phyloP scores from a whole-genome alignment of 2,113 vertebrate genomes.

The Lethenteron reissneri region DNA sequence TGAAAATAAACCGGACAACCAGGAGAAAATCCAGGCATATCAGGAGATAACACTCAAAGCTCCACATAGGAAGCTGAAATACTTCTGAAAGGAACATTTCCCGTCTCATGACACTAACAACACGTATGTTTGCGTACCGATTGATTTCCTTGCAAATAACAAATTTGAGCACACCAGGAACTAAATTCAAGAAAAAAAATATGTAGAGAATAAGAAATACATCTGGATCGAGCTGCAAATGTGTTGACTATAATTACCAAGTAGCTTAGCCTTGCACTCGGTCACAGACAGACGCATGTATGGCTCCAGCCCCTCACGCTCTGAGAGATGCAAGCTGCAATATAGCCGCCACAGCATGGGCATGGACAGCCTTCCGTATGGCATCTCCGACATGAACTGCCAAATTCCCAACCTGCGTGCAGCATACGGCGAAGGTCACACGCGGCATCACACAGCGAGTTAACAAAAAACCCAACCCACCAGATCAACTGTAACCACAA shows the following conservation, averaged over 20 bases:
- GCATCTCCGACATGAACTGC: conserved; percentile 98
- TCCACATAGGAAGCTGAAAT: too few species aligned
- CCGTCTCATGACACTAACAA: too few species aligned
- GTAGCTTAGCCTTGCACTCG: conserved; percentile 32
- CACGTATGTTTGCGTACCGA: too few species aligned
- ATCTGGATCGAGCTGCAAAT: too few species aligned
- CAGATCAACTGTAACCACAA: too few species aligned
- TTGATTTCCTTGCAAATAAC: too few species aligned
- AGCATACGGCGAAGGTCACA: too few species aligned
- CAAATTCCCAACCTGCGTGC: conserved; percentile 60
- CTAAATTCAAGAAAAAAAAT: background rate
- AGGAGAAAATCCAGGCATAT: background rate
- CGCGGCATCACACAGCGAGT: too few species aligned
- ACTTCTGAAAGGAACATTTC: too few species aligned
- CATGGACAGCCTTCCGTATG: conserved; percentile 63
- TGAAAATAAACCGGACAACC: background rate
- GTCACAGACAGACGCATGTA: conserved; percentile 19
- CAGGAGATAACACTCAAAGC: too few species aligned
- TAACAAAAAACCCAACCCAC: too few species aligned
- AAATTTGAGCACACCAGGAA: background rate
- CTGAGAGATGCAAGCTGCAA: conserved; percentile 66
- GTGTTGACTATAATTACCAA: conserved; percentile 25
- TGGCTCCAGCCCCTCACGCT: conserved; percentile 36
- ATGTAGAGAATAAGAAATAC: too few species aligned
- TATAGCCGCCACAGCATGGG: conserved; percentile 82